phyloP scores from a whole-genome alignment of 1,140 invertebrate genomes.

The Caenorhabditis elegans region DNA sequence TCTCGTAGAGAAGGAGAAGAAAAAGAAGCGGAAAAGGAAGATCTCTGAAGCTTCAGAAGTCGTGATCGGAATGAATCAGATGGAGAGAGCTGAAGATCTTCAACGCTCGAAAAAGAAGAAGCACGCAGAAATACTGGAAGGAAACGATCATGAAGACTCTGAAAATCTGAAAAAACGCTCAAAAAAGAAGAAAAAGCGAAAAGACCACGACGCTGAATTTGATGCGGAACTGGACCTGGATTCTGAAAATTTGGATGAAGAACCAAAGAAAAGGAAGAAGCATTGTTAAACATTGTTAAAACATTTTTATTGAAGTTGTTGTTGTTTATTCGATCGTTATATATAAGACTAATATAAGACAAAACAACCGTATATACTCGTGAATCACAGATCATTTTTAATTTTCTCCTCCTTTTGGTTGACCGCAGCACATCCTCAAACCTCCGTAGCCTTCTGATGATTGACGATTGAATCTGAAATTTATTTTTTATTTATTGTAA shows the following conservation, averaged over 20 bases:
- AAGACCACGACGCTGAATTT: no score
- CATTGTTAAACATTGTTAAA: background rate
- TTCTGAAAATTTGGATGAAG: background rate
- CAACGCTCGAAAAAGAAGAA: background rate
- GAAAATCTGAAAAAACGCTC: no score
- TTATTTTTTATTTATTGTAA: no score
- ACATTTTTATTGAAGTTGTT: no score
- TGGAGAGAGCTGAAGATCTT: no score
- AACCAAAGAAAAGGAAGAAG: background rate
- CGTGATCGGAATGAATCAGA: background rate
- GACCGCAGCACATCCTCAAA: background rate
- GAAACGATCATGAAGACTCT: background rate
- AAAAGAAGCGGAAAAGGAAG: background rate
- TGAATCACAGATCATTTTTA: background rate
- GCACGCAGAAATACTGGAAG: background rate
- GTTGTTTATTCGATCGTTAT: no score
- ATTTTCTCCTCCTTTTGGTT: background rate
- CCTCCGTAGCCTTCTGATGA: background rate
- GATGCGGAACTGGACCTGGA: no score
- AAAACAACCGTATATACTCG: background rate
- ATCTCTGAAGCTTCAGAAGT: background rate
- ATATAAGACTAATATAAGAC: no score
- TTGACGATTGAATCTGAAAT: background rate
- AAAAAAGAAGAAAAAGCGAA: background rate
- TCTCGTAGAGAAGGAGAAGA: background rate